These are phyloP conservation scores for Lepidochrysops patricia DNA, from an alignment of 2,888 invertebrate species.

Conservation along the genomic window DNA sequence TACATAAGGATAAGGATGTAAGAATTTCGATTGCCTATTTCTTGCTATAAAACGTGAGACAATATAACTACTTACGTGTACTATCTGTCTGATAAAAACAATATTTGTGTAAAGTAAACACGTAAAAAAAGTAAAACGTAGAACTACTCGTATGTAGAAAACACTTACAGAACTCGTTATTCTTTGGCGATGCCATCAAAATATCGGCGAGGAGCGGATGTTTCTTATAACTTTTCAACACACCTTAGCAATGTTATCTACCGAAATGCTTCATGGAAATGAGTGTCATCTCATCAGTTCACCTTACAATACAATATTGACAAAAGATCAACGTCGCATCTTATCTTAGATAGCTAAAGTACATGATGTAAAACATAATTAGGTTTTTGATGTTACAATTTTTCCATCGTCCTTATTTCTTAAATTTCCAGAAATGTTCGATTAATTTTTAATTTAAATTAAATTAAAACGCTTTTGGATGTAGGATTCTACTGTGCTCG, in stretches of 20 bases:
- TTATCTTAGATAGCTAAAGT: constrained; percentile 36
- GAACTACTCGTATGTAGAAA: too few species aligned
- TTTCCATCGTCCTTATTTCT: neutral
- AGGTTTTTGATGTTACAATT: neutral
- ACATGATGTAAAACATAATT: neutral
- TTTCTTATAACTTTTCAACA: neutral
- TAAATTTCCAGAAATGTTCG: neutral
- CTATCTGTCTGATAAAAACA: too few species aligned
- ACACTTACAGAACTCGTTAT: constrained; percentile 61
- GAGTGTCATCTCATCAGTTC: constrained; percentile 29
- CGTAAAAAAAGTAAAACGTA: neutral
- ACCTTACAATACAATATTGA: constrained; percentile 54
- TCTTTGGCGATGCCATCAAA: constrained; percentile 36
- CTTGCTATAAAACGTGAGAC: too few species aligned
- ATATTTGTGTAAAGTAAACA: too few species aligned
- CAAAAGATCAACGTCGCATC: constrained; percentile 52
- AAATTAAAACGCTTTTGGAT: neutral
- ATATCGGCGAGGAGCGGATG: neutral
- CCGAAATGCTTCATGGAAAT: constrained; percentile 39
- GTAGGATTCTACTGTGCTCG: neutral
- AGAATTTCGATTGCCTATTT: too few species aligned
- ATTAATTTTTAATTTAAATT: neutral
- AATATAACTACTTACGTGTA: too few species aligned
- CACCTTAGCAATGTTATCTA: constrained; percentile 21
- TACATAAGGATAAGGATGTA: too few species aligned